A percentile compares a stretch with the other conserved stretches of the same genome.
Evolutionary conservation across 2,797 vertebrate genomes (phyloP).

Genomic region (Acanthurus tractus): DNA sequence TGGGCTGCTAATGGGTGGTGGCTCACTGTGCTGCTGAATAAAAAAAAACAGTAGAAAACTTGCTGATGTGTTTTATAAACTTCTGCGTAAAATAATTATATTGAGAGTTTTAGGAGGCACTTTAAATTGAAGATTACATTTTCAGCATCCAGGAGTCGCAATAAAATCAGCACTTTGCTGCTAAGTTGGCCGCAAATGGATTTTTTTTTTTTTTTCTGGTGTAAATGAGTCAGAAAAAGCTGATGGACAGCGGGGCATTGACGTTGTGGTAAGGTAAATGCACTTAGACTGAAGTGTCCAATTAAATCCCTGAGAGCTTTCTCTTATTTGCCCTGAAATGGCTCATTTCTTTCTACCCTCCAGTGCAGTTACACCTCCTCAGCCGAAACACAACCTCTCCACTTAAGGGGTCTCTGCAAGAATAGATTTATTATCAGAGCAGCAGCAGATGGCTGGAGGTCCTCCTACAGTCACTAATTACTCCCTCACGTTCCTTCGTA

Average conservation of each 20-base stretch:
- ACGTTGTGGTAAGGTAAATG: constrained; percentile 45
- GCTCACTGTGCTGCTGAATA: constrained; percentile 9
- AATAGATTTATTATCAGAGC: constrained; percentile 22
- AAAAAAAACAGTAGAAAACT: constrained; percentile 20
- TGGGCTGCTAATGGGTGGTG: constrained; percentile 22
- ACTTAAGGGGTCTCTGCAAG: constrained; percentile 11
- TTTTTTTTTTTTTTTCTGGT: constrained; percentile 25
- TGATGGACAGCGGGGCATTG: constrained; percentile 56
- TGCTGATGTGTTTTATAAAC: constrained; percentile 37
- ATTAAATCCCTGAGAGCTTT: constrained; percentile 48
- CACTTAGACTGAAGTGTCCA: constrained; percentile 41
- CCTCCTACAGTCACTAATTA: background rate
- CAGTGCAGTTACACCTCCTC: constrained; percentile 21
- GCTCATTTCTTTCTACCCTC: constrained; percentile 30
- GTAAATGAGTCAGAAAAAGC: constrained; percentile 54
- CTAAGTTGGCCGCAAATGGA: constrained; percentile 32
- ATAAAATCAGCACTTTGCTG: constrained; percentile 52
- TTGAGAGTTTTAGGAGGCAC: constrained; percentile 34
- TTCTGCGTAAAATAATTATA: constrained; percentile 30
- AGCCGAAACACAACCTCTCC: constrained; percentile 16
- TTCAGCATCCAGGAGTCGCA: constrained; percentile 27
- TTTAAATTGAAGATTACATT: constrained; percentile 46
- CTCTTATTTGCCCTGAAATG: constrained; percentile 34
- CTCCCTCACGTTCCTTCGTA: background rate
- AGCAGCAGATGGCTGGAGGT: constrained; percentile 11